phyloP scores from a whole-genome alignment of 2,888 invertebrate species.

The Melinopterus prodromus region DNA sequence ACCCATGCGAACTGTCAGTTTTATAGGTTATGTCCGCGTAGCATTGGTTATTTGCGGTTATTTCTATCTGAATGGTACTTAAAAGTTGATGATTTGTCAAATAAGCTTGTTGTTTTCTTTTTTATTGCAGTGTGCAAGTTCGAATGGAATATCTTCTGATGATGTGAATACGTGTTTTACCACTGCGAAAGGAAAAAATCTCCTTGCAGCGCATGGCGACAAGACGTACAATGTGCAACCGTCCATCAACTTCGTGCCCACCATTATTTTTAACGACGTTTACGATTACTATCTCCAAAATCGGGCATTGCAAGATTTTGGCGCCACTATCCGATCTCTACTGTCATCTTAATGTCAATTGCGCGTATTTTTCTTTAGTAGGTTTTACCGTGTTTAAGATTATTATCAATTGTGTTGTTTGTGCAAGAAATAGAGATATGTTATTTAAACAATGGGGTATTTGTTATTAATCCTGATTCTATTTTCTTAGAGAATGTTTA shows the following conservation, averaged over 20 bases:
- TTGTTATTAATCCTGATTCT: neutral
- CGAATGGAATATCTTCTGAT: constrained; percentile 6
- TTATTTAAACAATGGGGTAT: neutral
- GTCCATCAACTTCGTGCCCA: constrained; percentile 58
- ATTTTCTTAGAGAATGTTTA: neutral
- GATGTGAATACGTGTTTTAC: neutral
- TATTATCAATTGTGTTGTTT: neutral
- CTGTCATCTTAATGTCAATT: constrained; percentile 30
- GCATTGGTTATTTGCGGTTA: too few relatives aligned
- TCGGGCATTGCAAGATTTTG: constrained; percentile 44
- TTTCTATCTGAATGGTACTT: too few relatives aligned
- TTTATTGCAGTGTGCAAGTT: neutral
- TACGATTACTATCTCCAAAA: constrained; percentile 42
- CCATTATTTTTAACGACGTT: constrained; percentile 57
- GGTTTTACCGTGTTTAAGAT: too few relatives aligned
- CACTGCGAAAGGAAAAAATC: constrained; percentile 49
- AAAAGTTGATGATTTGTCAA: too few relatives aligned
- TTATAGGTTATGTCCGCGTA: too few relatives aligned
- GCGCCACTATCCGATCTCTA: constrained; percentile 31
- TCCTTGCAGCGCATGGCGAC: constrained; percentile 57
- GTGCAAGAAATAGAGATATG: neutral
- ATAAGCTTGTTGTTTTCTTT: neutral
- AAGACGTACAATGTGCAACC: constrained; percentile 54
- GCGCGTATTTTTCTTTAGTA: too few relatives aligned
- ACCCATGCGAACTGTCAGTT: too few relatives aligned